Base-by-base conservation (phyloP, 2,113 vertebrate species). In the Tragelaphus scriptus region DNA sequence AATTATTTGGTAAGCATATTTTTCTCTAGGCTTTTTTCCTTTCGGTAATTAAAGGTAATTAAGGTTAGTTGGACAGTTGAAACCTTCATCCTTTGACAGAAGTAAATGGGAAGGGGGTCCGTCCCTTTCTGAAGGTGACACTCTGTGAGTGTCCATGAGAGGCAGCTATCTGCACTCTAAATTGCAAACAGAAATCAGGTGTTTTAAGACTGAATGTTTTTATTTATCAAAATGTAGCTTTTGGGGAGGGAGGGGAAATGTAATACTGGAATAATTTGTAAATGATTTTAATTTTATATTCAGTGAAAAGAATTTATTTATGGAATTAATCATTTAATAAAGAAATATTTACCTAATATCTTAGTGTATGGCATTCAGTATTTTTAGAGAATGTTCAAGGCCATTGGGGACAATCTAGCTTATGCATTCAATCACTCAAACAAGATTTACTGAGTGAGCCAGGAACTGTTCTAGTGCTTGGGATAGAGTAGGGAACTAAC, bases 281-380 rank as follows among this genome's bases (percentile, higher is more conserved):
- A 99, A 99, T 99, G 99, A 99, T 99, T 99, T 99, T 99, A 99
- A 99, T 99, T 99, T 99, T 99, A 99, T 99, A 99, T 99, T 99
- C 99, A 99, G 99, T 99, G 99, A 99, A 99, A 99, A 99, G 98
- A 99, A 99, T 99, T 99, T 99, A 99, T 99, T 99, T 99, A 99
- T 99, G 99, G 99, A 99, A 99, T 98, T 99, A 98, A 99, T 99
- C 99, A 99, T 98, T 99, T 99, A 99, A 99, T 99, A 99, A 99
- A 99, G 98, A 99, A 99, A 98, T 99, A 99, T 99, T 99, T 99
- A 99, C 99, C 98, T 99, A 99, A 98, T 95, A 97, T 56, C 80
- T 47, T 84, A 89, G 71, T 97, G 81, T 94, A 82, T 88, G 82
- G 28, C 75, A 40, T 95, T 97, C 53, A 28, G 3, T 90, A 85